Evolutionary conservation across 2,113 vertebrate genomes (phyloP), one percentile per base, ranked within the genome.

Genomic region (Acrocephalus arundinaceus): DNA sequence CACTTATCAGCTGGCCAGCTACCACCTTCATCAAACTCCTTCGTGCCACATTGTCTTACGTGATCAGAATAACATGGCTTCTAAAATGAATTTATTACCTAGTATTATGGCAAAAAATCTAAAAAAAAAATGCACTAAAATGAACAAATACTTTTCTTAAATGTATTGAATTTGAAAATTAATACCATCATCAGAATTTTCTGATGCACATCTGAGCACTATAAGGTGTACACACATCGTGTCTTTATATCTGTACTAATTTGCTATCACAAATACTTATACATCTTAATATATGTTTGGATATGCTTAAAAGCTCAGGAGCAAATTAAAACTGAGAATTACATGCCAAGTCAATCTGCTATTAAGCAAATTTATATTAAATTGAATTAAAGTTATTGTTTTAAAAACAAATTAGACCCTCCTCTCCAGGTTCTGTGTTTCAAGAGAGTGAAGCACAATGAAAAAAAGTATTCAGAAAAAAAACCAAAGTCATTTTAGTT

Each of bases 141-240:
- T 35, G 4, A 85, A 67, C 2, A 52, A 86, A 52, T 52, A 35
- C 11, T 81, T 58, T 24, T 41, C 37, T 66, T 23, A 21, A 35
- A 49, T 14, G 9, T 25, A 59, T 46, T 3, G 52, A 45, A 57
- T 14, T 30, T 22, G 22, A 75, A 87, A 55, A 57, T 54, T 75
- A 79, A 54, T 55, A 51, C 5, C 13, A 74, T 27, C 5, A 67
- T 52, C 45, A 51, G 27, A 76, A 68, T 72, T 63, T 79, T 52
- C 35, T 58, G 35, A 58, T 67, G 61, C 33, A 59, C 7, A 63
- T 23, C 61, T 54, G 23, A 75, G 23, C 31, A 54, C 12, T 59
- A 2, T 5, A 57, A 39, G 6, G 14, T 30, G 11, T 22, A 63
- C 18, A 37, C 0, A 1, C 7, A 3, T n/a, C 31, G 33, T 67